Base-by-base conservation (phyloP, 2,888 invertebrate genomes). In the Agrochola lychnidis region DNA sequence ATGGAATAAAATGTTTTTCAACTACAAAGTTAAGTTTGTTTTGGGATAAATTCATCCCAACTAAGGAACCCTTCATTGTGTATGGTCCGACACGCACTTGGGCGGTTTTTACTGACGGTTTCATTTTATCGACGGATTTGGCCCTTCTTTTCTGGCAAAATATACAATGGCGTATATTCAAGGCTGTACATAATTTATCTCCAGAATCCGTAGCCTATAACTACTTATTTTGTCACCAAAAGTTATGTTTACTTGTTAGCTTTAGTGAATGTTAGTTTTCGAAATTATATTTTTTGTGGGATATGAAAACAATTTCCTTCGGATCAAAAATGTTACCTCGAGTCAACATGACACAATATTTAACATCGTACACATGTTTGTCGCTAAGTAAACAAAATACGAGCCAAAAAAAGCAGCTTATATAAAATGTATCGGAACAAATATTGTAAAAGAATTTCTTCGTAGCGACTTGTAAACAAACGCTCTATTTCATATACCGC, bases 281-380 rank as follows among this genome's bases (percentile, higher is more conserved):
- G 1, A 62, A 61, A 69, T 72, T 14, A 10, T 2, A 42, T 64
- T 64, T 64, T 61, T 25, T 4, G 22, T 2, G 16, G 42, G 25
- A 70, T 84, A 53, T 30, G 40, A 53, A 81, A 81, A 36, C 42
- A 51, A 68, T 61, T 73, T 84, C 69, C 42, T 57, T 7, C n/a
- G 51, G 42, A 84, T 70, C 56, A 62, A 69, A 68, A 53, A 42
- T n/a, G 16, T 67, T 40, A 64, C 0, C 14, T 71, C 25, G 9
- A 51, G 22, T 62, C 36, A 68, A 63, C 40, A 59, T 14, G 40
- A 62, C 30, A 42, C 1, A 59, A n/a, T 53, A n/a, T 67, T 57
- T 45, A 19, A 62, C 6, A 68, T 57, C 61, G 48, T n/a, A 61
- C 56, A 70, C 45, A 30, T 70, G 40, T 66, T 70, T 16, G 6